Base-by-base conservation (phyloP, 64 coral and sea anemone species). In the Porites lutea region DNA sequence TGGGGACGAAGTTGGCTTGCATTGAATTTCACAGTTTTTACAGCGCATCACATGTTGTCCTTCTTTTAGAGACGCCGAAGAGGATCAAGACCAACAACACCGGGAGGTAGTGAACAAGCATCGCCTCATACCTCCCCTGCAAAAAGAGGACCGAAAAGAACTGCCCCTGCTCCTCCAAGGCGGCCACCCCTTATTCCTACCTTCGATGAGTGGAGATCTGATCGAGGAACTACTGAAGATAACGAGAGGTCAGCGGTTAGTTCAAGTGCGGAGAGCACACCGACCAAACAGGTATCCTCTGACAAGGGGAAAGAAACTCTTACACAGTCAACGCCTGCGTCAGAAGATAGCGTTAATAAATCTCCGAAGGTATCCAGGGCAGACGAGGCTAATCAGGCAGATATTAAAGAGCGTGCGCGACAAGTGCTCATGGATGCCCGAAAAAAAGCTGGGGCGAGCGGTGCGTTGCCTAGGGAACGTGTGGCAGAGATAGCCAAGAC, bases 341-440 rank as follows among this genome's bases (percentile, higher is more conserved):
- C 81, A 19, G 81, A 84, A 14, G 49, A 8, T 18, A 52, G 63
- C 64, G 45, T 16, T 18, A 51, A 61, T 3, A 8, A 18, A 69
- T 84, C 81, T 49, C 81, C 81, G 13, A 64, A 51, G 64, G 63
- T 52, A 13, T 84, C 81, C 63, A 84, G 45, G 2, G 13, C 16
- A 10, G 81, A 84, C 14, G 81, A 18, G 53, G 62, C 70, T 46
- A 51, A 83, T 74, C 88, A 89, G 59, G 87, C 64, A 13, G 95
- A 96, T 61, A 96, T 96, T 23, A 96, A 96, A 57, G n/a, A 87
- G 3, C 91, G 87, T 22, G 95, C 95, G 5, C 88, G 92, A 8
- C 88, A 90, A 86, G 92, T 97, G 10, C 91, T 97, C 63, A 94
- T 97, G 95, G 95, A 97, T 21, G 92, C 95, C 2, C 88, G 95